A percentile compares a stretch with the other conserved stretches of the same genome.
Evolutionary conservation across 2,113 vertebrate genomes (phyloP).

Genomic region (Paramisgurnus dabryanus): DNA sequence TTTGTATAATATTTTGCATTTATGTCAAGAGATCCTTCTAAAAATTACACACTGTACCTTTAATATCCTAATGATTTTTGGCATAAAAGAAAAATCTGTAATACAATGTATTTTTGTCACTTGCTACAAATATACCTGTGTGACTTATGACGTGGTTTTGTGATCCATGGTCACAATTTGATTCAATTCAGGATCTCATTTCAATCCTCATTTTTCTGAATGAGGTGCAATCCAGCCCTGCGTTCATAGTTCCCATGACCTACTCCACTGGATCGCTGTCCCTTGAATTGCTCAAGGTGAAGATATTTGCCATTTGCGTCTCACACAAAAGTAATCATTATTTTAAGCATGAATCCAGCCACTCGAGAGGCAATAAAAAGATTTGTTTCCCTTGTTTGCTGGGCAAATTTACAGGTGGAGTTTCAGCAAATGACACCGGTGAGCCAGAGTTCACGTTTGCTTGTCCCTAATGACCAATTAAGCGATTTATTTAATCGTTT

Average conservation of each 20-base stretch:
- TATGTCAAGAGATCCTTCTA: no score
- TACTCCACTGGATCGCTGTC: constrained; percentile 23
- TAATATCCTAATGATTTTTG: no score
- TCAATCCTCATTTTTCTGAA: not conserved
- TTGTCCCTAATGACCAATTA: constrained; percentile 57
- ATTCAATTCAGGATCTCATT: not conserved
- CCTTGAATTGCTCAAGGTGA: constrained; percentile 23
- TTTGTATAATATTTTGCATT: no score
- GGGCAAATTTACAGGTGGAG: constrained; percentile 51
- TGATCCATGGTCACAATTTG: not conserved
- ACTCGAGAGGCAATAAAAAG: constrained; percentile 42
- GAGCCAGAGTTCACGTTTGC: constrained; percentile 31
- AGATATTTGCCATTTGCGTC: constrained; percentile 23
- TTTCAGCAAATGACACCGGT: constrained; percentile 34
- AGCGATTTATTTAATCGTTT: constrained; percentile 47
- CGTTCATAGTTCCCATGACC: constrained; percentile 41
- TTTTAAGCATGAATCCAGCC: constrained; percentile 24
- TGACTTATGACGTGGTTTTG: no score
- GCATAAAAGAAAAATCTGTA: no score
- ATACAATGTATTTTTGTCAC: no score
- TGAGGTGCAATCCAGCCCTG: not conserved
- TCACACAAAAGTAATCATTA: constrained; percentile 32
- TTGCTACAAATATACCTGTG: no score
- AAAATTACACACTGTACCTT: no score
- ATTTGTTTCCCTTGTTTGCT: constrained; percentile 35